Base-by-base conservation (phyloP, 2,113 vertebrate species). In the Brachyhypopomus occidentalis region DNA sequence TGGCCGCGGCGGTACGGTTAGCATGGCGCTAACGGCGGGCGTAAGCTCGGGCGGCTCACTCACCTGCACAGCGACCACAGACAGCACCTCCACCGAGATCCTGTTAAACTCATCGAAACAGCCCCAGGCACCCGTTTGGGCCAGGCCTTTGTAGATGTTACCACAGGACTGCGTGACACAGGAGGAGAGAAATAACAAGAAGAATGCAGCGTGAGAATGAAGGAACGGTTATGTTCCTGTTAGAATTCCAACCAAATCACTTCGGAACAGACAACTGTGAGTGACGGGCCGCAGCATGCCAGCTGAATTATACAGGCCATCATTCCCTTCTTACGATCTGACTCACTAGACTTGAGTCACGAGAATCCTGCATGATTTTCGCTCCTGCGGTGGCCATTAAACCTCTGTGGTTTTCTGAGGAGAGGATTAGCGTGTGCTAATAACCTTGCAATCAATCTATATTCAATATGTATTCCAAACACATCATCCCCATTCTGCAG, bases 41-140 rank as follows among this genome's bases (percentile, higher is more conserved):
- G 7, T 41, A 19, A 80, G 19, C 41, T 82, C 22, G 27, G 36
- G 38, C 36, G 22, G 66, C 36, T 70, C 45, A 52, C 93, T 88
- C 91, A 99, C 98, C 96, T 99, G 97, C 0, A 99, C 96, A 2
- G 97, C 98, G 69, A 98, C 97, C 81, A 99, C 98, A 0, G 97
- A 99, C 79, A 99, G 91, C 59, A 99, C 98, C 79, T 99, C 98
- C 84, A 98, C 96, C 0, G 97, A 98, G 85, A 99, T 99, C 85
- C 98, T 92, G 91, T 98, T 99, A 83, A 99, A 99, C 78, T 99
- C 98, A 76, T 99, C 98, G 80, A 99, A 99, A 89, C 98, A 99
- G 88, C 98, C 97, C 97, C 98, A 98, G 60, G 98, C 96, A n/a
- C 98, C 98, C 0, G 96, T 97, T 92, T 98, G 98, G 73, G 96